phyloP scores from a whole-genome alignment of 2,888 invertebrate genomes.

The Drosophila testacea region DNA sequence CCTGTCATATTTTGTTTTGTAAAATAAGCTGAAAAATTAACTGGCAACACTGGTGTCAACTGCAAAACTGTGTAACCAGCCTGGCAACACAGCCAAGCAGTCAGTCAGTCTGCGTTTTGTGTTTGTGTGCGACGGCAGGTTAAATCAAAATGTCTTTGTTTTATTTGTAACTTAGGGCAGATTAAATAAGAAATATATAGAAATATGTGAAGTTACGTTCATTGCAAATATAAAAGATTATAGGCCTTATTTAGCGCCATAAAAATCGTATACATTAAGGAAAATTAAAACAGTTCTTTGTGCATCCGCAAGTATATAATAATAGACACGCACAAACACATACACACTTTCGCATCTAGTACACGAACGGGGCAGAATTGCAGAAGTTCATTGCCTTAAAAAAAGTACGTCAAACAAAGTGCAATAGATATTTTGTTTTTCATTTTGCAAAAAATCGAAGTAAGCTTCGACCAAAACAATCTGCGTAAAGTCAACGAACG shows the following conservation, averaged over 20 bases:
- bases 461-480: constrained; percentile 49
- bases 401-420: constrained; percentile 49
- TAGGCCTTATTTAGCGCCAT: constrained; percentile 20
- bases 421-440: constrained; percentile 58
- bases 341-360: constrained; percentile 24
- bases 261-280: constrained; percentile 12
- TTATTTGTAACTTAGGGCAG: constrained; percentile 50
- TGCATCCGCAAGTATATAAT: constrained; percentile 64
- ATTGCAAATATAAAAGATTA: constrained; percentile 10
- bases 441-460: constrained; percentile 54
- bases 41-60: too few relatives aligned
- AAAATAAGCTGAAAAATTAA: too few relatives aligned
- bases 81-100: too few relatives aligned
- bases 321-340: constrained; percentile 57
- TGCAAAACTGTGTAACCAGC: too few relatives aligned
- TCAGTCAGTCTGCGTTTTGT: too few relatives aligned
- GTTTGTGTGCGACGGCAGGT: constrained; percentile 56
- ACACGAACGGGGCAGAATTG: constrained; percentile 43
- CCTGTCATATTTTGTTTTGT: too few relatives aligned
- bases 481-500: constrained; percentile 53
- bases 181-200: constrained; percentile 36
- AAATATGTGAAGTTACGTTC: constrained; percentile 48
- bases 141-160: constrained; percentile 56
- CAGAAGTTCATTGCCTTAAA: constrained; percentile 70
- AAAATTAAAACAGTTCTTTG: constrained; percentile 31